Percentiles rank a stretch among this genome's conserved stretches.
phyloP scores from a whole-genome alignment of 2,888 invertebrate genomes.

The Gryllus longicercus region DNA sequence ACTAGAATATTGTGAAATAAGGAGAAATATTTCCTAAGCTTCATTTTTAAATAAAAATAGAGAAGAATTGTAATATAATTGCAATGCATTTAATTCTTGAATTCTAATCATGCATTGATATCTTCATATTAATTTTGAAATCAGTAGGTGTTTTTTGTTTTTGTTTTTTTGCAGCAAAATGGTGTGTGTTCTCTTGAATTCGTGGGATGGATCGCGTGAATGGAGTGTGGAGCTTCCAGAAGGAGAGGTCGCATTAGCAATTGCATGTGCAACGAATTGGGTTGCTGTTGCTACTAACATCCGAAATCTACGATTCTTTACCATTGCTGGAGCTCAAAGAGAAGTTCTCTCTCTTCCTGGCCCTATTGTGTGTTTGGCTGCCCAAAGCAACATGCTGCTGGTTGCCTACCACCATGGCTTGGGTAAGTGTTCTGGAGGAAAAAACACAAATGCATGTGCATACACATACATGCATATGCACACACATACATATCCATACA shows the following conservation, averaged over 20 bases:
- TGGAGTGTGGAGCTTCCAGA: slow-evolving; percentile 78
- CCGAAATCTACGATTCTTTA: slow-evolving; percentile 76
- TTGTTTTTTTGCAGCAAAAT: slow-evolving; percentile 34
- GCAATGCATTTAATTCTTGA: too few species aligned
- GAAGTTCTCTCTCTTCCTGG: slow-evolving; percentile 72
- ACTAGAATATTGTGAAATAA: too few species aligned
- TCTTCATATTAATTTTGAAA: background rate
- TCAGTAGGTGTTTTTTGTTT: too few species aligned
- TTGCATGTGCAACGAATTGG: slow-evolving; percentile 65
- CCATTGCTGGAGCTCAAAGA: slow-evolving; percentile 81
- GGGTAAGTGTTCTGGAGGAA: slow-evolving; percentile 41
- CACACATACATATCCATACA: too few species aligned
- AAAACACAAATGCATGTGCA: slow-evolving; percentile 27
- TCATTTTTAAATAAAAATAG: too few species aligned
- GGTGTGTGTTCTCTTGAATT: slow-evolving; percentile 36
- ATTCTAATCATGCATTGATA: too few species aligned
- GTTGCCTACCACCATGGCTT: slow-evolving; percentile 64
- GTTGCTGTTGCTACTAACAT: slow-evolving; percentile 75
- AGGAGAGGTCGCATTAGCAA: slow-evolving; percentile 70
- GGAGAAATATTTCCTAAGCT: too few species aligned
- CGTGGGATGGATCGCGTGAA: slow-evolving; percentile 59
- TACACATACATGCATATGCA: too few species aligned
- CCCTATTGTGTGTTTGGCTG: slow-evolving; percentile 65
- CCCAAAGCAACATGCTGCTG: slow-evolving; percentile 58
- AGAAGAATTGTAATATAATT: too few species aligned